Evolutionary conservation across 2,797 vertebrate genomes (phyloP).

Genomic region (Brachymystax lenok): DNA sequence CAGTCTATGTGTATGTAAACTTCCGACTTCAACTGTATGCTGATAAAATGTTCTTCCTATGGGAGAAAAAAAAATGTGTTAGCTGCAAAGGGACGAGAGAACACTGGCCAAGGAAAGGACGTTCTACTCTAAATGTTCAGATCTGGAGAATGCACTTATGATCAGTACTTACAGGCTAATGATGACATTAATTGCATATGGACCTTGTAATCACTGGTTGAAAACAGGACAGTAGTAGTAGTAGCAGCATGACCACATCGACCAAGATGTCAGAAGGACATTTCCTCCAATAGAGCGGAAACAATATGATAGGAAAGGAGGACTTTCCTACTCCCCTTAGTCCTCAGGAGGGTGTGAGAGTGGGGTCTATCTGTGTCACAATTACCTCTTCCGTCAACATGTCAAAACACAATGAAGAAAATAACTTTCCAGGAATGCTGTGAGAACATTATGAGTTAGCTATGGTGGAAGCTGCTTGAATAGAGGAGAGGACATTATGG

Average conservation of each 20-base stretch:
- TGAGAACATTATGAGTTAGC: background rate
- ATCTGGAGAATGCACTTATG: background rate
- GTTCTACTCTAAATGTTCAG: background rate
- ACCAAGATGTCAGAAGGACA: constrained; percentile 38
- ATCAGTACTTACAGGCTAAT: background rate
- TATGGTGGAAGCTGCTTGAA: background rate
- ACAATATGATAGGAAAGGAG: constrained; percentile 30
- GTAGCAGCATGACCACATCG: constrained; percentile 26
- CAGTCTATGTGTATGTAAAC: too few species aligned
- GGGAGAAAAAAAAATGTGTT: background rate
- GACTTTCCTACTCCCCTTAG: background rate
- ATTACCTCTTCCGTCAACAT: background rate
- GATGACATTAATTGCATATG: background rate
- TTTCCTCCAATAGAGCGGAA: constrained; percentile 51
- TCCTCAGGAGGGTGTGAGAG: constrained; percentile 25
- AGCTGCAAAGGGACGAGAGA: background rate
- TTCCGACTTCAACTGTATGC: background rate
- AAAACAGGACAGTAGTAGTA: constrained; percentile 39
- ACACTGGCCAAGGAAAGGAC: background rate
- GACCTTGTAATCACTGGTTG: constrained; percentile 8
- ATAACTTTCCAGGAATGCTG: background rate
- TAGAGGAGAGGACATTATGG: background rate
- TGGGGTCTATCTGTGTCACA: constrained; percentile 17
- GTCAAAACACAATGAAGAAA: background rate
- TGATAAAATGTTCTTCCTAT: background rate